Evolutionary conservation across 2,113 vertebrate species (phyloP), one percentile per base, ranked within the genome.

Genomic region (Pelecanus crispus): DNA sequence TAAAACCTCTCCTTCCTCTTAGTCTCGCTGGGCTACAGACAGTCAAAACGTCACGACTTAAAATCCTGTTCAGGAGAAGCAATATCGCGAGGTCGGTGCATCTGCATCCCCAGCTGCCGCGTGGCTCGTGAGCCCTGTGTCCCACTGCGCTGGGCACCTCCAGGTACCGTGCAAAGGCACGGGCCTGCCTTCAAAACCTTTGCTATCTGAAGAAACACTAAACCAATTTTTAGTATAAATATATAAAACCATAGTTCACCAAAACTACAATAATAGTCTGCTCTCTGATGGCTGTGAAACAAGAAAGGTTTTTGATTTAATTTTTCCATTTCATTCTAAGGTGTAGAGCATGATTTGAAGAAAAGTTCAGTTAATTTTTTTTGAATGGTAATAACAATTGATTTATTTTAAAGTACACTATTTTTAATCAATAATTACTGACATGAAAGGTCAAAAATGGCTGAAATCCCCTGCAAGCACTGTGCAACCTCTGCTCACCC

Each of bases 31-130:
- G 31, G 42, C 21, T 78, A 36, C 31, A 24, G 47, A 31, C 13
- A 65, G 32, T 6, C 0, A 0, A 17, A 52, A 12, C 1, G 9
- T 16, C 13, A 17, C 1, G 0, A 45, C 32, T 45, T 13, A 28
- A 71, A 42, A 44, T 18, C 14, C 26, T 13, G 31, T 9, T n/a
- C 20, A 11, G 12, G 17, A 63, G 36, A 24, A 73, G 66, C 11
- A 20, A 5, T 8, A 45, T 0, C 7, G 13, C 0, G 1, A 52
- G 28, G 17, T 17, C 4, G 1, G 7, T 32, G 32, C 11, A 34
- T 17, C 50, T 19, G 31, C 32, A 36, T 2, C 36, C 28, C 36
- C 31, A 38, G 31, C 24, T 3, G 5, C 40, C 13, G 0, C 1
- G 1, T 11, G 44, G 31, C 20, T 34, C 2, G 1, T 29, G 10